Evolutionary conservation across 2,113 vertebrate species (phyloP).

Genomic region (Siphamia tubifer): DNA sequence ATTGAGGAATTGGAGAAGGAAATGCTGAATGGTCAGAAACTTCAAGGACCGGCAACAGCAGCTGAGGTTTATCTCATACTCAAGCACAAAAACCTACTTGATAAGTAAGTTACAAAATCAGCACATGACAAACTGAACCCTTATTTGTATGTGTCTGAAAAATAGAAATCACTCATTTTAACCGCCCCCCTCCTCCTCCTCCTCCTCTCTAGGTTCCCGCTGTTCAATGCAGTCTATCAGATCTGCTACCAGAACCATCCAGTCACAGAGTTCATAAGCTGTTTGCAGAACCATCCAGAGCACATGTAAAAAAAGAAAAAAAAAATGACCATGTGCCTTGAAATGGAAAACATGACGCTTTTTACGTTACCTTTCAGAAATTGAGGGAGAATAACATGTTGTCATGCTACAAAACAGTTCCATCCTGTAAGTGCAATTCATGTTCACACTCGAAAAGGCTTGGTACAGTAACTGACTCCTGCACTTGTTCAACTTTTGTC

Average conservation of each 20-base stretch:
- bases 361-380: not conserved
- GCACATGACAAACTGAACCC: no score
- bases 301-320: constrained; percentile 77
- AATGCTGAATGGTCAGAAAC: constrained; percentile 96
- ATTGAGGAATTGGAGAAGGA: constrained; percentile 95
- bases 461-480: not conserved
- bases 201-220: constrained; percentile 88
- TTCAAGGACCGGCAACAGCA: constrained; percentile 94
- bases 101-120: constrained; percentile 84
- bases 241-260: constrained; percentile 90
- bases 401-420: not conserved
- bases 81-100: constrained; percentile 82
- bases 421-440: not conserved
- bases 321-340: constrained; percentile 54
- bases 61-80: constrained; percentile 92
- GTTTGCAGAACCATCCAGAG: constrained; percentile 94
- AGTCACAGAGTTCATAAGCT: constrained; percentile 87
- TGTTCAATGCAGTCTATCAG: constrained; percentile 92
- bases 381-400: not conserved
- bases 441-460: not conserved
- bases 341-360: constrained; percentile 20
- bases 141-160: no score
- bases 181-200: no score
- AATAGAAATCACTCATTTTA: no score
- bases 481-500: constrained; percentile 19